These are phyloP conservation scores for Coptodon bakossiorum DNA, from an alignment of 2,113 vertebrate genomes.

Conservation along the genomic window DNA sequence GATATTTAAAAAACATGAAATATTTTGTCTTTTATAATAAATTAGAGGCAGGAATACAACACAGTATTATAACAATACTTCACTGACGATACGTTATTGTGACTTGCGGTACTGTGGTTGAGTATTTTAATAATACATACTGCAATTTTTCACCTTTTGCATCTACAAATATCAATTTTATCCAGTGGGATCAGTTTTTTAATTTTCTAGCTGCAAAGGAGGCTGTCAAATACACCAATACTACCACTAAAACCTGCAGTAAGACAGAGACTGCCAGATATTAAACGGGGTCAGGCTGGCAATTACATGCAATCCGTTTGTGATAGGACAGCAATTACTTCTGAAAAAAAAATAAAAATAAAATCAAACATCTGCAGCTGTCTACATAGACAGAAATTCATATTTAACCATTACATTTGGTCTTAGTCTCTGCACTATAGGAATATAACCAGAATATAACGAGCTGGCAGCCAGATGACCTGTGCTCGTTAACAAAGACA, in stretches of 20 bases:
- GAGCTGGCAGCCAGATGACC: neutral
- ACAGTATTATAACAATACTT: neutral
- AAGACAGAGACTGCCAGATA: neutral
- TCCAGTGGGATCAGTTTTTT: neutral
- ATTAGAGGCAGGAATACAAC: neutral
- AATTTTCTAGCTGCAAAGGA: neutral
- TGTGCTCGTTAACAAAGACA: neutral
- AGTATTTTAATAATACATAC: neutral
- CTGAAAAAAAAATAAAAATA: fast-evolving
- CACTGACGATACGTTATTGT: neutral
- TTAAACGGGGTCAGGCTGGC: neutral
- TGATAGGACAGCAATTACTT: neutral
- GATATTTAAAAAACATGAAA: neutral
- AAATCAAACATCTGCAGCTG: neutral
- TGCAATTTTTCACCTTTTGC: neutral
- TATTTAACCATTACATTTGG: neutral
- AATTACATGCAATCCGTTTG: neutral
- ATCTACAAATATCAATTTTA: neutral
- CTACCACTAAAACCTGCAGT: neutral
- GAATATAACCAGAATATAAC: neutral
- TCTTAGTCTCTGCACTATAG: neutral
- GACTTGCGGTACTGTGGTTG: fast-evolving
- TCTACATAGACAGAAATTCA: neutral
- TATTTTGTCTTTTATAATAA: neutral
- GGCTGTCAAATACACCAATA: neutral